Percentiles rank a stretch among this genome's conserved stretches.
These are phyloP conservation scores for Trichogramma dendrolimi DNA, from an alignment of 2,888 invertebrate genomes.

Conservation along the genomic window DNA sequence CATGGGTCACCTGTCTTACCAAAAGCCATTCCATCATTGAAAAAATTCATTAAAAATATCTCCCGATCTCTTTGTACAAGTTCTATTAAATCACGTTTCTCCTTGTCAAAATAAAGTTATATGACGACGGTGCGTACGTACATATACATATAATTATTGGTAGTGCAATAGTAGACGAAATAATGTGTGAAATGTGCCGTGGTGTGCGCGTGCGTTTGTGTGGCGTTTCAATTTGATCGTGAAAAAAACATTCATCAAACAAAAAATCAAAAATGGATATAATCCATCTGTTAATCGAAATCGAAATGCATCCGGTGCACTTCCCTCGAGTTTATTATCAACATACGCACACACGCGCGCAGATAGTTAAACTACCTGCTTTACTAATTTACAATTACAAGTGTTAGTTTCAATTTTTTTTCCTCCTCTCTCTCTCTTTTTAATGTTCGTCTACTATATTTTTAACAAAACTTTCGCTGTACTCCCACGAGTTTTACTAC, in stretches of 20 bases:
- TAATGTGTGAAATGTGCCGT: slow-evolving; percentile 13
- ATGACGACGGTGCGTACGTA: slow-evolving; percentile 20
- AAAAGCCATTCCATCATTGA: slow-evolving; percentile 27
- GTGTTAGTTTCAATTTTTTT: slow-evolving; percentile 18
- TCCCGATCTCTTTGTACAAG: slow-evolving; percentile 17
- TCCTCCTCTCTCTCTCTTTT: background rate
- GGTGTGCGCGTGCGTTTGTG: slow-evolving; percentile 5
- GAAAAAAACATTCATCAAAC: no score
- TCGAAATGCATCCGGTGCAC: slow-evolving; percentile 27
- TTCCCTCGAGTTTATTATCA: slow-evolving; percentile 9
- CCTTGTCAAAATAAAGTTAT: slow-evolving; percentile 24
- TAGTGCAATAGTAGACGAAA: slow-evolving; percentile 16
- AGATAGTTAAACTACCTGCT: slow-evolving; percentile 17
- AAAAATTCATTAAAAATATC: slow-evolving; percentile 15
- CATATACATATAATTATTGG: slow-evolving; percentile 16
- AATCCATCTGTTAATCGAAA: background rate
- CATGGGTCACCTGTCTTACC: slow-evolving; percentile 27
- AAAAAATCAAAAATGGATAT: no score
- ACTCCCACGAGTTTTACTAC: slow-evolving; percentile 9
- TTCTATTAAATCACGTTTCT: slow-evolving; percentile 12
- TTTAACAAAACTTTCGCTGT: background rate
- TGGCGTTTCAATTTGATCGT: background rate
- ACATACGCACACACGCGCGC: slow-evolving; percentile 6
- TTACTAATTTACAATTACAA: slow-evolving; percentile 12
- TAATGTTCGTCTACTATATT: slow-evolving; percentile 1